Evolutionary conservation across 2,113 vertebrate genomes (phyloP).

Genomic region (Hyaena hyaena): DNA sequence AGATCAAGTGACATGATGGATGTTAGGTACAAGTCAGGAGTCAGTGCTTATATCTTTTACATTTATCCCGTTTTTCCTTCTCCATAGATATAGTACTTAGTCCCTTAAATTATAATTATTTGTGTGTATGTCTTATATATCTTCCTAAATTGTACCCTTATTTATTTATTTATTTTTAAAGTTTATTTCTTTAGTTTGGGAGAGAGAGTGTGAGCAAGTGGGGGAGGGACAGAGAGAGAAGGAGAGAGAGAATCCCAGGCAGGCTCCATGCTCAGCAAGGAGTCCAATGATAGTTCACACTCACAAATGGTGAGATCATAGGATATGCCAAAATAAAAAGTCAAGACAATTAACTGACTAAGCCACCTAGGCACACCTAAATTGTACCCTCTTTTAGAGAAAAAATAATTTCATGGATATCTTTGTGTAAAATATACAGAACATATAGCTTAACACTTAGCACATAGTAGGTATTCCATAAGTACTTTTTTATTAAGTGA

Average conservation of each 20-base stretch:
- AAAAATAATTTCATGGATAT: constrained; percentile 24
- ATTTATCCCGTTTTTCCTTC: not conserved
- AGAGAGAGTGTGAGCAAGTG: too few species aligned
- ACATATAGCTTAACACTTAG: not conserved
- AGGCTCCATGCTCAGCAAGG: too few species aligned
- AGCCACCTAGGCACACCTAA: not conserved
- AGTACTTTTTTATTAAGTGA: constrained; percentile 40
- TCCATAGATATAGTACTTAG: not conserved
- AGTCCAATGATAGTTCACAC: too few species aligned
- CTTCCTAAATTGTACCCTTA: not conserved
- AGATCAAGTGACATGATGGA: not conserved
- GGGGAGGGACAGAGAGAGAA: too few species aligned
- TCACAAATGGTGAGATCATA: too few species aligned
- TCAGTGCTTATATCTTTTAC: not conserved
- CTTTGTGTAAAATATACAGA: not conserved
- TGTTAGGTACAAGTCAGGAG: not conserved
- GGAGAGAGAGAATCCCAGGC: too few species aligned
- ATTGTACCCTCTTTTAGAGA: not conserved
- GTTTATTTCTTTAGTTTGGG: too few species aligned
- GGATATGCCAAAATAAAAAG: too few species aligned
- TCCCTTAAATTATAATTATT: constrained; percentile 30
- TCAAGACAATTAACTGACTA: too few species aligned
- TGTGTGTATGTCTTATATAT: not conserved
- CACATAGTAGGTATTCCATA: not conserved
- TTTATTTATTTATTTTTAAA: too few species aligned